Evolutionary conservation across 2,113 vertebrate species (phyloP).

Genomic region (Cyphomyrus discorhynchus): DNA sequence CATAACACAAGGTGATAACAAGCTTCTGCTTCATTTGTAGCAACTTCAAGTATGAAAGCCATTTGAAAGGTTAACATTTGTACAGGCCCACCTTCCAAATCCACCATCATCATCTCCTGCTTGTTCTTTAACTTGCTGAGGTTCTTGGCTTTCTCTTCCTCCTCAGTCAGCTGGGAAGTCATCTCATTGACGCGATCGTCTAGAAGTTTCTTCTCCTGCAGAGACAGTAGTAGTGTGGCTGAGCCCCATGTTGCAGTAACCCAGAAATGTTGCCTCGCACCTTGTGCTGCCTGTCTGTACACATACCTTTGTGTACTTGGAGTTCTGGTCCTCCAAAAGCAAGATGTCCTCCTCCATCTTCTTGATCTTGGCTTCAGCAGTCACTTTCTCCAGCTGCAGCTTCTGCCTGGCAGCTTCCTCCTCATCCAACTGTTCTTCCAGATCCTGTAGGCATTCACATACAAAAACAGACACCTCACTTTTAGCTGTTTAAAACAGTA

Average conservation of each 20-base stretch:
- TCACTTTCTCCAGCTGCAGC: conserved; percentile 94
- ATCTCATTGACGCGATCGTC: conserved; percentile 89
- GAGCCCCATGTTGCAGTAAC: background rate
- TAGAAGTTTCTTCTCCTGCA: conserved; percentile 89
- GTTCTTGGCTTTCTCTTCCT: conserved; percentile 97
- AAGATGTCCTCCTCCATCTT: conserved; percentile 98
- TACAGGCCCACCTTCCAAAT: conserved; percentile 77
- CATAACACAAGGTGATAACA: background rate
- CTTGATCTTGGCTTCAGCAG: conserved; percentile 93
- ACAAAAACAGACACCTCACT: background rate
- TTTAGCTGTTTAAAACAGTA: background rate
- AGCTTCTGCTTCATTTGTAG: no score
- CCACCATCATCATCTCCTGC: conserved; percentile 96
- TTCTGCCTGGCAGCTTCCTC: conserved; percentile 95
- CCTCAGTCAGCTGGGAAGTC: conserved; percentile 84
- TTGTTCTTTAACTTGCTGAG: conserved; percentile 93
- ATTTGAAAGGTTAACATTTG: background rate
- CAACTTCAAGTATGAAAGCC: background rate
- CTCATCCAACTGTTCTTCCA: conserved; percentile 94
- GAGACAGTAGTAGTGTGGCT: background rate
- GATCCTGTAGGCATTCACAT: conserved; percentile 62
- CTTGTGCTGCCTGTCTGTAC: background rate
- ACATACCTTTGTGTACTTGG: conserved; percentile 88
- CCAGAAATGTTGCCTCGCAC: background rate
- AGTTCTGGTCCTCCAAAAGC: conserved; percentile 91